Conservation (phyloP, 2,888 invertebrate species). For the Cephus sareptanus region DNA sequence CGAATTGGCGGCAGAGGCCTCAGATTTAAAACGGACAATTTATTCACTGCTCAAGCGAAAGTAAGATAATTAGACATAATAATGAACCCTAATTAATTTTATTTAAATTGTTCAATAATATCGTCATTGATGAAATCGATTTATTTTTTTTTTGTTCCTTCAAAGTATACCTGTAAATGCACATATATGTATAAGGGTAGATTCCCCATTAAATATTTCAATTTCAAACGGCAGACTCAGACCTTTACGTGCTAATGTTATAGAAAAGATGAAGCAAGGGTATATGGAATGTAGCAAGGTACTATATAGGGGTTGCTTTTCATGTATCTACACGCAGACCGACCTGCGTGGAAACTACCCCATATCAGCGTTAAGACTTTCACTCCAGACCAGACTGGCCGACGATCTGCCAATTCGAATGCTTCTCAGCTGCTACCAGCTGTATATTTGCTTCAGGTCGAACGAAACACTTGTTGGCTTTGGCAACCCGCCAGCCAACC, state of each 20-base stretch:
- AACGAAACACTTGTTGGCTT: conserved; percentile 60
- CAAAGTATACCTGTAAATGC: not conserved
- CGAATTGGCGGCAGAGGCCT: not conserved
- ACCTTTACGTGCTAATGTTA: not conserved
- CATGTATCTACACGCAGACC: not conserved
- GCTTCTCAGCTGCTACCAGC: not conserved
- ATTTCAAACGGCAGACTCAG: not conserved
- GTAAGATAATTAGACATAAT: not conserved
- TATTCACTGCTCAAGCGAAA: not conserved
- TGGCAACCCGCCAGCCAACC: conserved; percentile 41
- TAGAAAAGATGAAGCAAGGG: not conserved
- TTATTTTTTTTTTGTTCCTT: not conserved
- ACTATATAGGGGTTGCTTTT: not conserved
- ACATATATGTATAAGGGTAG: not conserved
- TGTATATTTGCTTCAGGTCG: conserved; percentile 33
- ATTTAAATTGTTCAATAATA: not conserved
- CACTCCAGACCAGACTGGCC: not conserved
- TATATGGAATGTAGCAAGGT: not conserved
- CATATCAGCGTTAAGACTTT: not conserved
- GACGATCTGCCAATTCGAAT: not conserved
- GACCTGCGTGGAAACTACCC: not conserved
- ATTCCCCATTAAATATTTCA: not conserved
- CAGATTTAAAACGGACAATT: not conserved
- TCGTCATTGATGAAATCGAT: too few species aligned
- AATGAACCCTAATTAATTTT: not conserved